Evolutionary conservation across 2,113 vertebrate species (phyloP).

Genomic region (Phylloscopus trochiloides): DNA sequence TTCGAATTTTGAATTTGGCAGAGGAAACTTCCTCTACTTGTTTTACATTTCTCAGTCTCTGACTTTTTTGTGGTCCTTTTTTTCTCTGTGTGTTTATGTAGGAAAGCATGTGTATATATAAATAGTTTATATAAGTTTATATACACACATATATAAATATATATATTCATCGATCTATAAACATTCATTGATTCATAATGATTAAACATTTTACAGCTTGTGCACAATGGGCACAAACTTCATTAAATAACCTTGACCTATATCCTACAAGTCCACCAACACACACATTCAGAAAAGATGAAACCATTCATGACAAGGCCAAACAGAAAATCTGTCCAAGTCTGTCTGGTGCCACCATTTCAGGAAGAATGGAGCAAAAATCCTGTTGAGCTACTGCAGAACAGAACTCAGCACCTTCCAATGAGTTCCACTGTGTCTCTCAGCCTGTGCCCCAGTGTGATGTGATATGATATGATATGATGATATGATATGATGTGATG

Average conservation of each 20-base stretch:
- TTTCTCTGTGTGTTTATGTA: not conserved
- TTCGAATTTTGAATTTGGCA: not conserved
- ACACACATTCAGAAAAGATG: not conserved
- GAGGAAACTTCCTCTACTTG: not conserved
- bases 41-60: not conserved
- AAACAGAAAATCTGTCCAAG: not conserved
- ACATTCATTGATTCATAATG: not conserved
- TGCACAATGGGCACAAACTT: not conserved
- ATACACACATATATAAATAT: not conserved
- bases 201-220: not conserved
- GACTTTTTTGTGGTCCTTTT: not conserved
- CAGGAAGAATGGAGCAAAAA: not conserved
- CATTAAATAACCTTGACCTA: not conserved
- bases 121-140: too few species aligned
- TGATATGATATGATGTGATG: not conserved
- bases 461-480: not conserved
- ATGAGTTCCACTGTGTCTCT: not conserved
- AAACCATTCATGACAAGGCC: not conserved
- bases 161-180: not conserved
- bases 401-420: not conserved
- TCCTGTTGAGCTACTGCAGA: not conserved
- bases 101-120: fast-evolving
- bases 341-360: not conserved
- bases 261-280: not conserved
- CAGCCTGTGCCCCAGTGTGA: not conserved